Percentiles rank a stretch among this genome's conserved stretches.
Conservation (phyloP, 1,140 invertebrate genomes). For the Ceratina australensis region DNA sequence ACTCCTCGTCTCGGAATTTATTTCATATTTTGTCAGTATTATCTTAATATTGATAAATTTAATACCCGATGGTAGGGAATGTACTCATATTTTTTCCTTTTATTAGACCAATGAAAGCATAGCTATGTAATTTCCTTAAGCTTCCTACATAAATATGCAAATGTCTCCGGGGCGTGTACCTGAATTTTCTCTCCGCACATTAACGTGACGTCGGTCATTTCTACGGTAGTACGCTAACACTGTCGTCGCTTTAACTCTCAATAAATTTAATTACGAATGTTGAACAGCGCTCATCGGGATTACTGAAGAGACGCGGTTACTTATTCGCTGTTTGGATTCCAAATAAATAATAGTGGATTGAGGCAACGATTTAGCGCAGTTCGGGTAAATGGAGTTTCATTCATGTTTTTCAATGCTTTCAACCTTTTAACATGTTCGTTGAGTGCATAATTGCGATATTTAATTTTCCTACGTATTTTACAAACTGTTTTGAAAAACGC, state of each 20-base stretch:
- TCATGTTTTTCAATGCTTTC: too few relatives aligned
- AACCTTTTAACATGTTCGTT: too few relatives aligned
- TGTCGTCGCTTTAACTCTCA: background rate
- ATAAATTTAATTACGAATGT: constrained; percentile 21
- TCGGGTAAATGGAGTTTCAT: too few relatives aligned
- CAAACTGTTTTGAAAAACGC: too few relatives aligned
- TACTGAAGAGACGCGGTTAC: constrained; percentile 16
- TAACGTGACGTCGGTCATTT: background rate
- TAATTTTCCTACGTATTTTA: too few relatives aligned
- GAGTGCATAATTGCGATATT: too few relatives aligned
- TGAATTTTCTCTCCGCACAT: too few relatives aligned
- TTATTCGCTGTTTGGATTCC: background rate
- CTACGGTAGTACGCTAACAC: background rate
- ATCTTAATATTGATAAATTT: background rate
- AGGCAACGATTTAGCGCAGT: too few relatives aligned
- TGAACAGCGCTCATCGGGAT: background rate
- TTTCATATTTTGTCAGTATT: background rate
- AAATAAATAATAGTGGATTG: too few relatives aligned
- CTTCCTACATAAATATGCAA: background rate
- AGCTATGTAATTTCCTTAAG: background rate
- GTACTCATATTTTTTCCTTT: background rate
- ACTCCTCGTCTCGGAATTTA: background rate
- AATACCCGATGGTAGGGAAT: background rate
- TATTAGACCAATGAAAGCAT: too few relatives aligned
- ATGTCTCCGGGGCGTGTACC: background rate